These are phyloP conservation scores for Helogale parvula DNA, from an alignment of 2,113 vertebrate genomes.

Conservation along the genomic window DNA sequence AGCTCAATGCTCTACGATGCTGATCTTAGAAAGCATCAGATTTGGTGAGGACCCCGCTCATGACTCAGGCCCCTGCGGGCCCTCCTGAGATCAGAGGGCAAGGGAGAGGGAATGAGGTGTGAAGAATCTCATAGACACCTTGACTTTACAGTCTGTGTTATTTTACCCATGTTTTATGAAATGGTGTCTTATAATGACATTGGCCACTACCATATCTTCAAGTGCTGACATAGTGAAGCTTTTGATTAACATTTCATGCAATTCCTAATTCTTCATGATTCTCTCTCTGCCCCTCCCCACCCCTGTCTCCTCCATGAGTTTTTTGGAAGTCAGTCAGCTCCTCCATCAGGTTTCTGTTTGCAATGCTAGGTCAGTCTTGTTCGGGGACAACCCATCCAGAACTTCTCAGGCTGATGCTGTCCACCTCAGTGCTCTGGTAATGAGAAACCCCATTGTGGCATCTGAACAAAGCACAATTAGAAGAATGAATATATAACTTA, in stretches of 20 bases:
- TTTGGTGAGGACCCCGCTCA: neutral
- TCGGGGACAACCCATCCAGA: slow-evolving; percentile 65
- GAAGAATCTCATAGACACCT: neutral
- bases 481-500: neutral
- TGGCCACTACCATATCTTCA: neutral
- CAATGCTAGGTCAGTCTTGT: slow-evolving; percentile 68
- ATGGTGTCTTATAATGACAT: neutral
- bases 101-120: neutral
- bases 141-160: neutral
- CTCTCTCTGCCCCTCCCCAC: too few species aligned
- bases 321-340: slow-evolving; percentile 75
- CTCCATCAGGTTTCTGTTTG: slow-evolving; percentile 71
- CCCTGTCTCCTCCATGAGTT: too few species aligned
- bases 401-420: slow-evolving; percentile 34
- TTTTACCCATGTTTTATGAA: neutral
- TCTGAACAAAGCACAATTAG: slow-evolving; percentile 66
- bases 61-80: too few species aligned
- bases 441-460: slow-evolving; percentile 77
- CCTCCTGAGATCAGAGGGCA: neutral
- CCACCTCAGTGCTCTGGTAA: neutral
- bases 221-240: neutral
- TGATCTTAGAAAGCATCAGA: neutral
- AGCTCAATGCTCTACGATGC: neutral
- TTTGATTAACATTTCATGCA: neutral
- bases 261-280: slow-evolving; percentile 79